Conservation (phyloP, 1,140 invertebrate genomes). For the Lanistes nyassanus region DNA sequence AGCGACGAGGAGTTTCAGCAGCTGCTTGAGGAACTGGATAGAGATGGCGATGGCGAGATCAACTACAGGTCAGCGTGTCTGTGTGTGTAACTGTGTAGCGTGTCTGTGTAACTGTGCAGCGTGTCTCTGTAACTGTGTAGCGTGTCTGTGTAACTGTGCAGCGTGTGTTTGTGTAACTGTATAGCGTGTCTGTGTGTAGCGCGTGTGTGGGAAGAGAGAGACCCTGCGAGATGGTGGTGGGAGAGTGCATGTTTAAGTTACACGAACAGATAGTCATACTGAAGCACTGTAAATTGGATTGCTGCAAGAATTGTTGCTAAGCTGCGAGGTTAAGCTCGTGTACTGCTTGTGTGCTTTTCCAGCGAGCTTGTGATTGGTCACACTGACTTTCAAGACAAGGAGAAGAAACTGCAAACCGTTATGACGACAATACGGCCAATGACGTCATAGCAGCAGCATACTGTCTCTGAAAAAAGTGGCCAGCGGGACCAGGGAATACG, state of each 20-base stretch:
- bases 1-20: conserved; percentile 56
- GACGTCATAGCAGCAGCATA: conserved; percentile 27
- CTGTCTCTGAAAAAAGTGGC: too few species aligned
- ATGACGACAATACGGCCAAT: conserved; percentile 46
- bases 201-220: too few species aligned
- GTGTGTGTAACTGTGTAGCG: conserved; percentile 13
- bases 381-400: conserved; percentile 51
- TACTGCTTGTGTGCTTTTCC: conserved; percentile 31
- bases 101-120: conserved; percentile 7
- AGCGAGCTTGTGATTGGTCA: conserved; percentile 57
- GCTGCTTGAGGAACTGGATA: conserved; percentile 58
- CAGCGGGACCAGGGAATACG: too few species aligned
- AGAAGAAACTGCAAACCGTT: conserved; percentile 42
- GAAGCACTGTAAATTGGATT: too few species aligned
- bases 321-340: background rate
- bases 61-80: conserved; percentile 60
- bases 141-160: conserved; percentile 7
- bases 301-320: too few species aligned
- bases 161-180: conserved; percentile 1
- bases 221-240: too few species aligned
- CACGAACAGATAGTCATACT: too few species aligned
- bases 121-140: conserved; percentile 7
- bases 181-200: too few species aligned
- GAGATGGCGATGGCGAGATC: conserved; percentile 64
- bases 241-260: too few species aligned